Evolutionary conservation across 2,888 invertebrate genomes (phyloP).

Genomic region (Eupeodes luniger): DNA sequence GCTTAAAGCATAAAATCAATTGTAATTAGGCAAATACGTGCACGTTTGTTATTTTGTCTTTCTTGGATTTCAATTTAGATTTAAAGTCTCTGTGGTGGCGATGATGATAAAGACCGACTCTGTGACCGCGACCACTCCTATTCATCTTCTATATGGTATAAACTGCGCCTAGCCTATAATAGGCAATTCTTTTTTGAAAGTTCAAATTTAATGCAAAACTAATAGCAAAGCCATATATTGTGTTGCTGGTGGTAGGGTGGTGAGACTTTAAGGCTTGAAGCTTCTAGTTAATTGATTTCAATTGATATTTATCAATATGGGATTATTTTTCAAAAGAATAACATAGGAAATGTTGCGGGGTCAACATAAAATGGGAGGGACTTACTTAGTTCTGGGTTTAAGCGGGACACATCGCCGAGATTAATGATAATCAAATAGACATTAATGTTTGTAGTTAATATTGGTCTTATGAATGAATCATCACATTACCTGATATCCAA

Average conservation of each 20-base stretch:
- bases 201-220: constrained; percentile 53
- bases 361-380: neutral
- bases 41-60: constrained; percentile 32
- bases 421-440: too few relatives aligned
- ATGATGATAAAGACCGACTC: neutral
- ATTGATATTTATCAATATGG: constrained; percentile 9
- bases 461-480: too few relatives aligned
- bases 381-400: neutral
- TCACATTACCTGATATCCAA: too few relatives aligned
- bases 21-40: constrained; percentile 69
- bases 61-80: neutral
- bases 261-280: constrained; percentile 30
- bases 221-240: constrained; percentile 1
- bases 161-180: neutral
- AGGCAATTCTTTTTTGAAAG: constrained; percentile 61
- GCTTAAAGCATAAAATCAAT: constrained; percentile 55
- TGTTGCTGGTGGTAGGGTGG: constrained; percentile 26
- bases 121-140: constrained; percentile 52
- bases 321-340: constrained; percentile 4
- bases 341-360: neutral
- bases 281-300: constrained; percentile 48
- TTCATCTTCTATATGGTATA: neutral
- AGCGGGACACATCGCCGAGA: too few relatives aligned
- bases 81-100: constrained; percentile 1
- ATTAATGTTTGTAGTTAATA: too few relatives aligned